phyloP scores from a whole-genome alignment of 2,797 vertebrate species.

The Craterocephalus amniculus region DNA sequence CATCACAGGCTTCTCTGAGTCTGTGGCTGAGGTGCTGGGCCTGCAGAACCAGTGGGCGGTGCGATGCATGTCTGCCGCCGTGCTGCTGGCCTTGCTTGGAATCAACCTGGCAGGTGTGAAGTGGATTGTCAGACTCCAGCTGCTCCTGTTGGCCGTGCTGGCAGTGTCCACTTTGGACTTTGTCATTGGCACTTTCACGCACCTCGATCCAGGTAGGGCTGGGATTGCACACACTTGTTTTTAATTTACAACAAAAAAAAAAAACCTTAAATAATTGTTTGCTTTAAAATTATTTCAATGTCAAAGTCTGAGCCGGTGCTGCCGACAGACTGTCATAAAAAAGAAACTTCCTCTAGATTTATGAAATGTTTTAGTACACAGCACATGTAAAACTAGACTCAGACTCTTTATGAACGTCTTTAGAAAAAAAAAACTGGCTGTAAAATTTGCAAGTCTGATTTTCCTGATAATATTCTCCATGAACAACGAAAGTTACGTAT shows the following conservation, averaged over 20 bases:
- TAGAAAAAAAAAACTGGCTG: no score
- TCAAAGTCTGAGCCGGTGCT: neutral
- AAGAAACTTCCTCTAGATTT: neutral
- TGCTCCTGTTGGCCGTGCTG: constrained; percentile 91
- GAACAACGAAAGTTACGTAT: no score
- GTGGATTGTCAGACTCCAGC: constrained; percentile 96
- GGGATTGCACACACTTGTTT: neutral
- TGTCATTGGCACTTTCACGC: constrained; percentile 93
- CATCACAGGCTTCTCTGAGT: constrained; percentile 96
- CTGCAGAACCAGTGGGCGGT: constrained; percentile 91
- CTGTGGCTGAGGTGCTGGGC: constrained; percentile 88
- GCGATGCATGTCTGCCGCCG: constrained; percentile 86
- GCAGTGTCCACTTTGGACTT: constrained; percentile 95
- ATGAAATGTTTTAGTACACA: neutral
- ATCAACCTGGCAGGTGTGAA: constrained; percentile 97
- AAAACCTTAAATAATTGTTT: neutral
- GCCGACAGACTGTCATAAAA: neutral
- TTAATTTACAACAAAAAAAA: neutral
- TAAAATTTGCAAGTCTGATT: no score
- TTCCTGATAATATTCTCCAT: no score
- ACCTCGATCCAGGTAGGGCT: constrained; percentile 91
- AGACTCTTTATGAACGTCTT: neutral
- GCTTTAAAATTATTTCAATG: neutral
- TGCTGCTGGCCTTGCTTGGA: constrained; percentile 91
- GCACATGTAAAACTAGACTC: neutral